Conservation (phyloP, 2,888 invertebrate species). For the Agrochola macilenta region DNA sequence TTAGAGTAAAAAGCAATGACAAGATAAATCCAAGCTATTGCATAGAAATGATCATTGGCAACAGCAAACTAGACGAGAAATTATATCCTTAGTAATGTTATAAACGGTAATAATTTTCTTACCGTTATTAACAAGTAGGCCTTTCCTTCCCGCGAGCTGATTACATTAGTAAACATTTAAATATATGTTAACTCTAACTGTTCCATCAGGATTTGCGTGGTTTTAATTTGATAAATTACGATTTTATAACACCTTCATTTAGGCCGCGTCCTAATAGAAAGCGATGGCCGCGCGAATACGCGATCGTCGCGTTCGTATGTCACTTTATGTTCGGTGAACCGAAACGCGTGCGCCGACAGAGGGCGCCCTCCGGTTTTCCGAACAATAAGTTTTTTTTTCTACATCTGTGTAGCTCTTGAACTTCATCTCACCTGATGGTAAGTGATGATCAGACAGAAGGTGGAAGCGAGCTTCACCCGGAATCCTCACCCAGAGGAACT, state of each 20-base stretch:
- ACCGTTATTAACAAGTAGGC: conserved; percentile 36
- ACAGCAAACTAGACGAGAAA: conserved; percentile 49
- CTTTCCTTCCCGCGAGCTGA: conserved; percentile 50
- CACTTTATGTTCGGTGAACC: too few species aligned
- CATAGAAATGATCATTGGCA: conserved; percentile 30
- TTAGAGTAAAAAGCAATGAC: conserved; percentile 2
- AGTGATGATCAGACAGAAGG: too few species aligned
- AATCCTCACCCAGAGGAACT: too few species aligned
- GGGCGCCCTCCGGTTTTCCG: too few species aligned
- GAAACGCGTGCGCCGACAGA: too few species aligned
- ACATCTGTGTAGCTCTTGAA: too few species aligned
- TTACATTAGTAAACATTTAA: conserved; percentile 50
- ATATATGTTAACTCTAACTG: conserved; percentile 17
- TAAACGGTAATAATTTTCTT: conserved; percentile 53
- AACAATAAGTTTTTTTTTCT: too few species aligned
- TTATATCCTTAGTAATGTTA: conserved; percentile 51
- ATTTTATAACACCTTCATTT: background rate
- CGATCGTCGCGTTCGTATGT: too few species aligned
- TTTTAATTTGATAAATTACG: background rate
- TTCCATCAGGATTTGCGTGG: background rate
- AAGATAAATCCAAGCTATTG: conserved; percentile 39
- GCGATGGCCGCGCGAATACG: too few species aligned
- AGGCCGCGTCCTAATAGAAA: too few species aligned
- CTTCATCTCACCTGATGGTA: too few species aligned
- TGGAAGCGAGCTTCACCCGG: too few species aligned